Conservation (phyloP, 2,113 vertebrate species). For the Cichladusa arquata region DNA sequence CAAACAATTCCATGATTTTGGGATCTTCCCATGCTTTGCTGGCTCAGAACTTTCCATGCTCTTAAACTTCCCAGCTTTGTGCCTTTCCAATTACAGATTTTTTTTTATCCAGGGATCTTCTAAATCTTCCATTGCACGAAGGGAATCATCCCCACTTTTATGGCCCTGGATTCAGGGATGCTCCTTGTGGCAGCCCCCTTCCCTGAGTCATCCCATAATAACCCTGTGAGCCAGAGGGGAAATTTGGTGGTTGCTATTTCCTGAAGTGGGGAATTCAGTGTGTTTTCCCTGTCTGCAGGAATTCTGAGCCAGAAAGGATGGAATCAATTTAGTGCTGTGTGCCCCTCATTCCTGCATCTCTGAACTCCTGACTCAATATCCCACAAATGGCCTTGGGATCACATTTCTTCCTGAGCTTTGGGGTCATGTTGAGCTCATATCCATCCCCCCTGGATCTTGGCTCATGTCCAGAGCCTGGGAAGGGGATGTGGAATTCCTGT, state of each 20-base stretch:
- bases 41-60: neutral
- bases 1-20: neutral
- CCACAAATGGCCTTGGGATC: neutral
- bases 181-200: neutral
- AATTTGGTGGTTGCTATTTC: neutral
- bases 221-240: neutral
- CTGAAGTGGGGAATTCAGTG: accelerated
- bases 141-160: neutral
- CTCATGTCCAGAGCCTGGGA: neutral
- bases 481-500: neutral
- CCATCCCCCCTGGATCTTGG: neutral
- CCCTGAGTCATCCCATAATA: neutral
- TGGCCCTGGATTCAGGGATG: accelerated
- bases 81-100: neutral
- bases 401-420: neutral
- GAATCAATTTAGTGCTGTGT: neutral
- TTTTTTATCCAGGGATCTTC: neutral
- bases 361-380: conserved; percentile 5
- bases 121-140: neutral
- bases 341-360: neutral
- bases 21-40: neutral
- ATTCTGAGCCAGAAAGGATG: neutral
- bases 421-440: neutral
- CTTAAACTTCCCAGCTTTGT: neutral
- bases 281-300: neutral